Evolutionary conservation across 37 sponge, comb jelly and placozoan genomes (phyloP).

Genomic region (Cliona cf. orientalis): DNA sequence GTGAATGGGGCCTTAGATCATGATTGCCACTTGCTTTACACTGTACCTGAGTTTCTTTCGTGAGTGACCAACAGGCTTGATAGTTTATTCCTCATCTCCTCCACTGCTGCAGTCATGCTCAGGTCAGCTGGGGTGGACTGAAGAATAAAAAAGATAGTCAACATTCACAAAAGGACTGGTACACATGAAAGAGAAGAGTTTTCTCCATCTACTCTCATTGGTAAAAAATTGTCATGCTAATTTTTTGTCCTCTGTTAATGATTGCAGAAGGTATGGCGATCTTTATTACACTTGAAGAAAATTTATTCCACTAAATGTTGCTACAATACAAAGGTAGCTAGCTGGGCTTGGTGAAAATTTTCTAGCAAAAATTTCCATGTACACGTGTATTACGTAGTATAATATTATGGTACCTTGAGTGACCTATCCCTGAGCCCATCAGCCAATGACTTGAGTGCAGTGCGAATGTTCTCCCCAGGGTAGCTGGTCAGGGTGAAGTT

Average conservation of each 20-base stretch:
- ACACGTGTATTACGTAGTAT: not conserved
- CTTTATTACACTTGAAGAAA: not conserved
- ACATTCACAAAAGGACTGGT: not conserved
- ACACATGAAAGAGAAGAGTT: too few relatives aligned
- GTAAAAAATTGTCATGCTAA: too few relatives aligned
- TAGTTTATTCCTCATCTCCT: conserved; percentile 63
- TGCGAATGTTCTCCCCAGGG: conserved; percentile 46
- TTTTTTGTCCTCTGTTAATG: too few relatives aligned
- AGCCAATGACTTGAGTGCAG: conserved; percentile 33
- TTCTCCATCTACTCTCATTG: too few relatives aligned
- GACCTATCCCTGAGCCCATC: conserved; percentile 51
- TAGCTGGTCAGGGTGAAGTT: conserved; percentile 46
- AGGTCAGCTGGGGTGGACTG: conserved; percentile 46
- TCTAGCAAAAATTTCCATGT: conserved; percentile 8
- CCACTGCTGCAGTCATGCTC: conserved; percentile 57
- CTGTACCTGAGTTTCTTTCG: not conserved
- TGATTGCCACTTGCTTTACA: too few relatives aligned
- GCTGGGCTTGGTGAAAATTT: too few relatives aligned
- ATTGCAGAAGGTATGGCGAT: not conserved
- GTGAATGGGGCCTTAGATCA: too few relatives aligned
- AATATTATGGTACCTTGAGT: conserved; percentile 16
- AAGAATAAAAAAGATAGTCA: not conserved
- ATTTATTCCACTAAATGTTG: too few relatives aligned
- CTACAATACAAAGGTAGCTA: too few relatives aligned
- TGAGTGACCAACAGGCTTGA: not conserved